These are phyloP conservation scores for Xyrichtys novacula DNA, from an alignment of 2,797 vertebrate species.

Conservation along the genomic window DNA sequence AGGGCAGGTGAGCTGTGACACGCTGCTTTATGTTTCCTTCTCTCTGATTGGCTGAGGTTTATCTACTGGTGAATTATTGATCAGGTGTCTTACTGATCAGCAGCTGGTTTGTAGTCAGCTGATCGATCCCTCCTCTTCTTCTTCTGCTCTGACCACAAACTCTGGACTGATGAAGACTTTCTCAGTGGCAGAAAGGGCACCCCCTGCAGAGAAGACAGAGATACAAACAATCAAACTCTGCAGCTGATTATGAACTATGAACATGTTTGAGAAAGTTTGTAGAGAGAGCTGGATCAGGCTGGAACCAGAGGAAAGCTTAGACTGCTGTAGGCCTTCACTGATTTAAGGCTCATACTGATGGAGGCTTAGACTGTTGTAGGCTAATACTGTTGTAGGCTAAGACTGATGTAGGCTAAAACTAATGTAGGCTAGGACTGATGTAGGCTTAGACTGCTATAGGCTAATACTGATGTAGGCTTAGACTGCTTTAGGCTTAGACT, in stretches of 20 bases:
- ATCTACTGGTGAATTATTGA: neutral
- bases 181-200: constrained; percentile 83
- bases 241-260: neutral
- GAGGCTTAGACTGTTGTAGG: too few relatives aligned
- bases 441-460: too few relatives aligned
- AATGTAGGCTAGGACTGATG: too few relatives aligned
- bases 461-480: too few relatives aligned
- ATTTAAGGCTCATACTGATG: too few relatives aligned
- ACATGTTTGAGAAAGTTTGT: too few relatives aligned
- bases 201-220: constrained; percentile 79
- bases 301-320: too few relatives aligned
- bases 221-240: neutral
- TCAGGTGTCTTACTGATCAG: constrained; percentile 35
- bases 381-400: too few relatives aligned
- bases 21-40: neutral
- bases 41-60: neutral
- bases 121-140: constrained; percentile 78
- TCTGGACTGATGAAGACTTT: constrained; percentile 87
- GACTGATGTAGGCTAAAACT: too few relatives aligned
- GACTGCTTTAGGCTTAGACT: too few relatives aligned
- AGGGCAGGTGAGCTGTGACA: neutral
- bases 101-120: constrained; percentile 80
- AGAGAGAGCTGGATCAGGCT: too few relatives aligned
- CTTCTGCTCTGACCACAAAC: constrained; percentile 77
- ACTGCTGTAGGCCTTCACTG: too few relatives aligned